Conservation (phyloP, 30 jellyfish, hydroid and myxozoan genomes). For the Mastigias papua region DNA sequence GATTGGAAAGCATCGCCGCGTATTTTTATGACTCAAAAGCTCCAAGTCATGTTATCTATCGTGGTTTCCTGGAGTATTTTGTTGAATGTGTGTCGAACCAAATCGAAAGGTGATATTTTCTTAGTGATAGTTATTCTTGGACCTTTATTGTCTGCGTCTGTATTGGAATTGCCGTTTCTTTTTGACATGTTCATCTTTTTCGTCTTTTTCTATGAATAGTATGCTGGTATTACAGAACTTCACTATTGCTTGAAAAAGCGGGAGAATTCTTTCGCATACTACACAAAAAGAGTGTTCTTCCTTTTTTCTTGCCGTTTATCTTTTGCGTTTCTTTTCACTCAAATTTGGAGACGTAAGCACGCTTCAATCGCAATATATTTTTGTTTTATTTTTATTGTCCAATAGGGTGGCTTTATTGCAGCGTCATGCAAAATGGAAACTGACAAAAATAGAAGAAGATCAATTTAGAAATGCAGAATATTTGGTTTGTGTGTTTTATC, state of each 20-base stretch:
- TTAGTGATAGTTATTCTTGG: neutral
- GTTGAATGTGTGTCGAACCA: neutral
- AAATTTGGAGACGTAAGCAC: no score
- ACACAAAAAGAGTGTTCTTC: no score
- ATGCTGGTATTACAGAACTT: no score
- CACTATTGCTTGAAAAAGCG: no score
- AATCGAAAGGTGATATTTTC: slow-evolving; percentile 37
- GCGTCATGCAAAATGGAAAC: slow-evolving; percentile 47
- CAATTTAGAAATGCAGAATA: neutral
- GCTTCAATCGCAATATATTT: neutral
- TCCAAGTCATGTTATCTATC: slow-evolving; percentile 20
- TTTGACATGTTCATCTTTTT: no score
- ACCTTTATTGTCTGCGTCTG: no score
- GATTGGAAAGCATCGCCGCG: slow-evolving; percentile 26
- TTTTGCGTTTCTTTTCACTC: no score
- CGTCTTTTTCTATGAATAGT: no score
- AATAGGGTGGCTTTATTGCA: slow-evolving; percentile 20
- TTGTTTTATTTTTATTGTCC: no score
- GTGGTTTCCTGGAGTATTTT: slow-evolving; percentile 46
- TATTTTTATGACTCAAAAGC: slow-evolving; percentile 51
- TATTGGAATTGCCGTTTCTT: no score
- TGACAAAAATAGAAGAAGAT: slow-evolving; percentile 27
- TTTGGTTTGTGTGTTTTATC: slow-evolving; percentile 11
- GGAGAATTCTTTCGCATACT: no score
- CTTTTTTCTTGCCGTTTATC: no score